Conservation (phyloP, 2,888 invertebrate species). For the Cynaeus angustus region DNA sequence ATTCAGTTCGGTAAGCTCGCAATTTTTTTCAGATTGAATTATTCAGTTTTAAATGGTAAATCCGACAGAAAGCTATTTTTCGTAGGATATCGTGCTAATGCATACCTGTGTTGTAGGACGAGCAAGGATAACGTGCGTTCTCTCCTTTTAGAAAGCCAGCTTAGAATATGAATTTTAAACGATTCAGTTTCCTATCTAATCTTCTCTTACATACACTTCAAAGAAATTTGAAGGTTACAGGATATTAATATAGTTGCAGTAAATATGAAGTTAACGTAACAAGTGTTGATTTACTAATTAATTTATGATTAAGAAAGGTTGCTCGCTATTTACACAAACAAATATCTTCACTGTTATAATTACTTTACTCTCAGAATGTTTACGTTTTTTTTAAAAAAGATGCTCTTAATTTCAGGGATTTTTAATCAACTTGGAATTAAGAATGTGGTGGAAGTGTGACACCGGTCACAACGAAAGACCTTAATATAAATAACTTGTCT, state of each 20-base stretch:
- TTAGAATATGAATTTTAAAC: conserved; percentile 22
- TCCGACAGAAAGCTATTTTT: conserved; percentile 4
- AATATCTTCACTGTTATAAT: too few relatives aligned
- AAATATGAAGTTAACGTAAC: neutral
- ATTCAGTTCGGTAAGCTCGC: conserved; percentile 13
- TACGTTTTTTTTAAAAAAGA: too few relatives aligned
- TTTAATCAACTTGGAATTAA: neutral
- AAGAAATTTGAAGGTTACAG: conserved; percentile 9
- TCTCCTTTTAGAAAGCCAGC: conserved; percentile 13
- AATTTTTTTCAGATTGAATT: conserved; percentile 24
- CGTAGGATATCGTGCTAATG: conserved; percentile 8
- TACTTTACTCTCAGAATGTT: too few relatives aligned
- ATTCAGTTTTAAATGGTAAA: conserved; percentile 23
- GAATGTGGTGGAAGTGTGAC: conserved; percentile 13
- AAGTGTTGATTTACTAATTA: neutral
- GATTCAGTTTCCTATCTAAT: conserved; percentile 2
- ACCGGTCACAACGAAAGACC: neutral
- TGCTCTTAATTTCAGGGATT: too few relatives aligned
- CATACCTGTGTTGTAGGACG: conserved; percentile 5
- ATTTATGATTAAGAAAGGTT: too few relatives aligned
- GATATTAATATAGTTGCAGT: neutral
- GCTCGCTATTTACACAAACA: too few relatives aligned
- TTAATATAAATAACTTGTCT: conserved; percentile 27
- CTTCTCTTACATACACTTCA: neutral
- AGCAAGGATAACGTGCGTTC: neutral